Conservation (phyloP, 2,888 invertebrate genomes). For the Aspidapion aeneum region DNA sequence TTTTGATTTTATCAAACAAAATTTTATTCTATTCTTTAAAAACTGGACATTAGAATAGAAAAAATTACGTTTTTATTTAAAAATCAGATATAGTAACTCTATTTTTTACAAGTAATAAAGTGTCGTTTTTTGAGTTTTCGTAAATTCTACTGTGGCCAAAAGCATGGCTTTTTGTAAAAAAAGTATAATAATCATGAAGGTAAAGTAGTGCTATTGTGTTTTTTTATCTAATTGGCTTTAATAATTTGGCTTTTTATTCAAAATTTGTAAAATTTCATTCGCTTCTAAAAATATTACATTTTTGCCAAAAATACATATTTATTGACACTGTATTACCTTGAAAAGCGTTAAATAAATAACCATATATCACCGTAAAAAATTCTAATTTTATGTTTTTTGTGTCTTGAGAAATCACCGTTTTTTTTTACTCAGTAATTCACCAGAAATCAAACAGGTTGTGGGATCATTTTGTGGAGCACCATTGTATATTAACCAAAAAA, state of each 20-base stretch:
- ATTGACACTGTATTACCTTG: background rate
- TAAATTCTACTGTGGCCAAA: background rate
- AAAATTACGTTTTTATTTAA: too few relatives aligned
- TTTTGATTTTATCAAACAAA: too few relatives aligned
- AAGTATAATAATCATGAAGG: too few relatives aligned
- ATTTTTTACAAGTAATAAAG: background rate
- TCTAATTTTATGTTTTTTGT: background rate
- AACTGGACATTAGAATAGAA: too few relatives aligned
- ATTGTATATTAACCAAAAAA: background rate
- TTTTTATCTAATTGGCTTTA: slow-evolving; percentile 5
- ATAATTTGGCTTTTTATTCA: background rate
- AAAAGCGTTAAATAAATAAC: background rate
- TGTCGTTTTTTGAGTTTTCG: background rate
- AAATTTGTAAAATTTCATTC: background rate
- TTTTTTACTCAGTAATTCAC: background rate
- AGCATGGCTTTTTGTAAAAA: background rate
- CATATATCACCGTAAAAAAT: background rate
- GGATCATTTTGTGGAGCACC: background rate
- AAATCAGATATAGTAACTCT: too few relatives aligned
- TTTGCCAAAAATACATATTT: background rate
- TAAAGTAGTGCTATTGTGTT: background rate
- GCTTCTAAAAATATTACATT: background rate
- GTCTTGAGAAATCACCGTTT: background rate
- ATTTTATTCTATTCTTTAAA: too few relatives aligned
- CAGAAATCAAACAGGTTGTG: background rate